Conservation (phyloP, 2,888 invertebrate species). For the Idaea straminata region DNA sequence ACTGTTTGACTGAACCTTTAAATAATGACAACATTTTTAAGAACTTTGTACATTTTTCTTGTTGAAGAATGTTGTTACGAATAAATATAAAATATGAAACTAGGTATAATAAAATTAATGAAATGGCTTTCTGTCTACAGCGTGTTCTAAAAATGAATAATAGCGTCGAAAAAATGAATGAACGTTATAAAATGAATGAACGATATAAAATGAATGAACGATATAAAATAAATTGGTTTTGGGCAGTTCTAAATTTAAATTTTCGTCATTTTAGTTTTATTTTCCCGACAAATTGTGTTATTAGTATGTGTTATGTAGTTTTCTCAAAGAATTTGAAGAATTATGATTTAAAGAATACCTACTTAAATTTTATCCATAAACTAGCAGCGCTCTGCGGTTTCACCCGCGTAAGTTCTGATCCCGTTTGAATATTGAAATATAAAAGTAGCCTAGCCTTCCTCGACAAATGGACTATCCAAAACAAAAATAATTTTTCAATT, state of each 20-base stretch:
- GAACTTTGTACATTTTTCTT: background rate
- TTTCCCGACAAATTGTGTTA: background rate
- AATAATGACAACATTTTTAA: background rate
- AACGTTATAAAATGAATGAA: too few species aligned
- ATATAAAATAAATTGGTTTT: conserved; percentile 1
- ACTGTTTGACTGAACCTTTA: background rate
- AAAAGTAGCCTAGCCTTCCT: too few species aligned
- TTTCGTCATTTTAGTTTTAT: background rate
- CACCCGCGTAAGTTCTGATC: too few species aligned
- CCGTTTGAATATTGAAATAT: too few species aligned
- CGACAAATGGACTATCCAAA: too few species aligned
- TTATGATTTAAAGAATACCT: too few species aligned
- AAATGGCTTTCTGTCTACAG: background rate
- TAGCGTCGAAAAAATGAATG: background rate
- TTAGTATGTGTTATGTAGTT: too few species aligned
- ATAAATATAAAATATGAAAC: background rate
- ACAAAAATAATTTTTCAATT: too few species aligned
- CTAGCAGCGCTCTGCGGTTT: too few species aligned
- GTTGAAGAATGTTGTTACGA: background rate
- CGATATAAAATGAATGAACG: background rate
- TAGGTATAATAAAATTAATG: background rate
- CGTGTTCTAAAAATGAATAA: background rate
- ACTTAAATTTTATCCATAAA: too few species aligned
- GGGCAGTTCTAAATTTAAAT: conserved; percentile 1
- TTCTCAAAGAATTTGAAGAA: too few species aligned